Percentiles rank a stretch among this genome's conserved stretches.
Conservation (phyloP, 2,797 vertebrate genomes). For the Nannoperca australis region DNA sequence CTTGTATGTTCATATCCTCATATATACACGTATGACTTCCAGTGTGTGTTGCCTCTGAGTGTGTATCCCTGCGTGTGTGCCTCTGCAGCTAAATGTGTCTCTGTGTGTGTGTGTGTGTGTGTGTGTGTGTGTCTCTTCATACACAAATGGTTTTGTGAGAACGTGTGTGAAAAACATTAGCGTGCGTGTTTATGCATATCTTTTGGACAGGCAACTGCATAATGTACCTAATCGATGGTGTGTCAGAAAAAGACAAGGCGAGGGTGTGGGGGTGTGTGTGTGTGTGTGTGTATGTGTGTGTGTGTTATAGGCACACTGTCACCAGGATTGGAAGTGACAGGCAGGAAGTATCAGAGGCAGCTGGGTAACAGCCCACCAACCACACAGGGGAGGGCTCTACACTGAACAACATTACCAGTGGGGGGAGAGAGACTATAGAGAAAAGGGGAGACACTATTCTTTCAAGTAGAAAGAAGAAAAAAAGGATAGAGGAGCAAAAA, state of each 20-base stretch:
- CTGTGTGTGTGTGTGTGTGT: neutral
- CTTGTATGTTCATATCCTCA: conserved; percentile 29
- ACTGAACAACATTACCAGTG: conserved; percentile 65
- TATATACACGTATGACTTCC: conserved; percentile 44
- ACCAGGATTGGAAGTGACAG: conserved; percentile 81
- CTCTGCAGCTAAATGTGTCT: conserved; percentile 3
- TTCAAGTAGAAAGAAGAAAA: conserved; percentile 25
- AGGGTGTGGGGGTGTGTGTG: conserved; percentile 3
- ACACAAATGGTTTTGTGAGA: conserved; percentile 25
- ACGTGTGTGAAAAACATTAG: conserved; percentile 43
- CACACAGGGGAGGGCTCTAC: conserved; percentile 73
- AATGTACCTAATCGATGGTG: conserved; percentile 46
- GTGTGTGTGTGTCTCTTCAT: conserved; percentile 3
- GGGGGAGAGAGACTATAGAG: conserved; percentile 47
- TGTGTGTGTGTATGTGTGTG: conserved; percentile 22
- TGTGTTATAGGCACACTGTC: conserved; percentile 46
- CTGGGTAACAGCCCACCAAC: conserved; percentile 81
- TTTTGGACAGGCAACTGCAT: conserved; percentile 49
- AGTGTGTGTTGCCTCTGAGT: conserved; percentile 22
- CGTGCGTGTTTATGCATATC: conserved; percentile 37
- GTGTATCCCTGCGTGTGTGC: conserved; percentile 8
- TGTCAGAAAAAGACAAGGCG: conserved; percentile 19
- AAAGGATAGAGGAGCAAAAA: neutral
- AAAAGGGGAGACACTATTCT: neutral
- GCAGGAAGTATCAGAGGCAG: conserved; percentile 82